Conservation (phyloP, 2,797 vertebrate species). For the Luscinia megarhynchos region DNA sequence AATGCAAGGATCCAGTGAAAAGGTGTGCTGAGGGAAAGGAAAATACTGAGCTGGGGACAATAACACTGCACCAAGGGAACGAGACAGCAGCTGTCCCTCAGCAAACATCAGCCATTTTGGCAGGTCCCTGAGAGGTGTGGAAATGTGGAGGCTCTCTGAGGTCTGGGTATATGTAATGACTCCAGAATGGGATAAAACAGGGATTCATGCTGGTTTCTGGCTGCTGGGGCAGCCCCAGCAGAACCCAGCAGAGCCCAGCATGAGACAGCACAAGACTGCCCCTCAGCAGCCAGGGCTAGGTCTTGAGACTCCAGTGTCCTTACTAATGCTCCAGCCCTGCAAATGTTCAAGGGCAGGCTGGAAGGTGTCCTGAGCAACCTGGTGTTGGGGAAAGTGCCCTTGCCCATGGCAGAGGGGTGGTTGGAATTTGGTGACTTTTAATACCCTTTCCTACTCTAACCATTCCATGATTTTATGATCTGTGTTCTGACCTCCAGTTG, state of each 20-base stretch:
- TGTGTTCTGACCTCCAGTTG: background rate
- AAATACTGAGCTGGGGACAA: background rate
- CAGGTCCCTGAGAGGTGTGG: background rate
- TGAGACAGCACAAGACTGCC: background rate
- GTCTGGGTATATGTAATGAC: background rate
- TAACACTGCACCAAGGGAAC: background rate
- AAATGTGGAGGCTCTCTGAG: background rate
- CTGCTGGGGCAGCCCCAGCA: background rate
- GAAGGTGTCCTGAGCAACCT: background rate
- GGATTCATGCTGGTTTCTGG: rapidly evolving
- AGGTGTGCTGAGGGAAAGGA: background rate
- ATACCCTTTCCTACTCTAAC: background rate
- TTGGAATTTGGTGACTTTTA: background rate
- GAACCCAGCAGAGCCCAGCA: background rate
- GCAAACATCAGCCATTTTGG: background rate
- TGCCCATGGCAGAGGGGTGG: no score
- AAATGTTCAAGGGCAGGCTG: background rate
- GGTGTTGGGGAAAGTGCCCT: background rate
- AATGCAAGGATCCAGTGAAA: background rate
- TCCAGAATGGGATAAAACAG: background rate
- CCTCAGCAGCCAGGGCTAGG: background rate
- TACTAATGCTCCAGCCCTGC: background rate
- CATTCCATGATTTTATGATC: background rate
- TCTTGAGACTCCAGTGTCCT: background rate
- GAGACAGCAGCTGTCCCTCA: background rate